Evolutionary conservation across 2,888 invertebrate species (phyloP).

Genomic region (Pristionchus exspectatus): DNA sequence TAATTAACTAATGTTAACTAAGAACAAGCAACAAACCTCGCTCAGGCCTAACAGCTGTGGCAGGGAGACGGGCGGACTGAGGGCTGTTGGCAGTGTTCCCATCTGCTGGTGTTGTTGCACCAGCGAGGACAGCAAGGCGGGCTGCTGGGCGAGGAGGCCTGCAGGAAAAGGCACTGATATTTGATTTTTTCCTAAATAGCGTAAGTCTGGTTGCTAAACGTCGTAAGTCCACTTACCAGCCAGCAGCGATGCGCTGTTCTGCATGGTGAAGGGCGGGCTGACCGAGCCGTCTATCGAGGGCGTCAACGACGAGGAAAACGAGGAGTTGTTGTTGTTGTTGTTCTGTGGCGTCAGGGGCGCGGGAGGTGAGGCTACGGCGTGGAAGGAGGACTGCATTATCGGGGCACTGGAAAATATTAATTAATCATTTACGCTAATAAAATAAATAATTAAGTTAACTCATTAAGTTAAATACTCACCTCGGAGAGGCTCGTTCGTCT

Average conservation of each 20-base stretch:
- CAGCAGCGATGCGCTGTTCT: not conserved
- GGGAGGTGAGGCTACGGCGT: not conserved
- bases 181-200: not conserved
- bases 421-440: not conserved
- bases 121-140: not conserved
- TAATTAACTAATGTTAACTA: not conserved
- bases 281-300: not conserved
- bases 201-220: not conserved
- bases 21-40: not conserved
- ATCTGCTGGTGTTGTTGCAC: not conserved
- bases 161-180: not conserved
- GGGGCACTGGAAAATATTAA: not conserved
- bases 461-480: not conserved
- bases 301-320: not conserved
- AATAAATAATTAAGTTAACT: not conserved
- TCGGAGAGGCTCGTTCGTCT: conserved; percentile 37
- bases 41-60: not conserved
- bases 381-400: not conserved
- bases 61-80: conserved; percentile 28
- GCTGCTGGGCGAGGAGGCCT: conserved; percentile 33
- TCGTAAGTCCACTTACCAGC: not conserved
- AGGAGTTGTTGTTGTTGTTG: not conserved
- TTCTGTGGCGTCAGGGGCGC: not conserved
- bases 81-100: not conserved
- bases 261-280: conserved; percentile 17